Percentiles rank a stretch among this genome's conserved stretches.
phyloP scores from a whole-genome alignment of 2,888 invertebrate species.

The Drosophila ezoana region DNA sequence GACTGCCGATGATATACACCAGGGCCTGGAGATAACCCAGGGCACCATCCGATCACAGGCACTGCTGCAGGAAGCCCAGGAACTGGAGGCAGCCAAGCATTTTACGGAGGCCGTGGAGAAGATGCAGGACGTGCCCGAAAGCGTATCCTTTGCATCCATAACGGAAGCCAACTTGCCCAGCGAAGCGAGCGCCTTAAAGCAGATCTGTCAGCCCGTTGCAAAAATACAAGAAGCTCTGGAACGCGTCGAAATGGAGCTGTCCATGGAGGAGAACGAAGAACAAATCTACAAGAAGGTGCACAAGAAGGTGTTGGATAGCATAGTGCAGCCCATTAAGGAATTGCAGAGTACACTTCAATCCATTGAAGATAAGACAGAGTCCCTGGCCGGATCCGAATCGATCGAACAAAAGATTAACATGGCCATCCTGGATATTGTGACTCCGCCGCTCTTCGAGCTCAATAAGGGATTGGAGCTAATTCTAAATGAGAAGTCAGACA shows the following conservation, averaged over 20 bases:
- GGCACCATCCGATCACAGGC: constrained; percentile 87
- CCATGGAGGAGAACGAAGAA: constrained; percentile 83
- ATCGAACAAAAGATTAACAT: constrained; percentile 86
- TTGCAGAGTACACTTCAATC: constrained; percentile 76
- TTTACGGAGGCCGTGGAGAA: constrained; percentile 84
- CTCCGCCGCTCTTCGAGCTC: constrained; percentile 88
- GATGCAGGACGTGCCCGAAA: constrained; percentile 81
- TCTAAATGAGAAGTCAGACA: constrained; percentile 80
- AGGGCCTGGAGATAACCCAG: constrained; percentile 86
- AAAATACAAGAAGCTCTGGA: constrained; percentile 85
- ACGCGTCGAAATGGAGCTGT: constrained; percentile 83
- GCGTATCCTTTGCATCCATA: constrained; percentile 82
- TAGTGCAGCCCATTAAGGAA: constrained; percentile 81
- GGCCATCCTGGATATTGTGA: constrained; percentile 88
- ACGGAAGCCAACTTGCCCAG: constrained; percentile 80
- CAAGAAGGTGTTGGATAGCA: constrained; percentile 79
- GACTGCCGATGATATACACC: constrained; percentile 86
- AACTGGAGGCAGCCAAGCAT: constrained; percentile 84
- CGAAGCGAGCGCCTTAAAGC: constrained; percentile 82
- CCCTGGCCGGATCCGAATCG: constrained; percentile 73
- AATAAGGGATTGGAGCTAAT: constrained; percentile 87
- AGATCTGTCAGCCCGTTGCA: constrained; percentile 84
- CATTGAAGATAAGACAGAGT: constrained; percentile 78
- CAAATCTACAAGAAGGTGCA: constrained; percentile 83
- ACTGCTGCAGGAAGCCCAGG: constrained; percentile 86